Evolutionary conservation across 2,888 invertebrate genomes (phyloP).

Genomic region (Pocota personata): DNA sequence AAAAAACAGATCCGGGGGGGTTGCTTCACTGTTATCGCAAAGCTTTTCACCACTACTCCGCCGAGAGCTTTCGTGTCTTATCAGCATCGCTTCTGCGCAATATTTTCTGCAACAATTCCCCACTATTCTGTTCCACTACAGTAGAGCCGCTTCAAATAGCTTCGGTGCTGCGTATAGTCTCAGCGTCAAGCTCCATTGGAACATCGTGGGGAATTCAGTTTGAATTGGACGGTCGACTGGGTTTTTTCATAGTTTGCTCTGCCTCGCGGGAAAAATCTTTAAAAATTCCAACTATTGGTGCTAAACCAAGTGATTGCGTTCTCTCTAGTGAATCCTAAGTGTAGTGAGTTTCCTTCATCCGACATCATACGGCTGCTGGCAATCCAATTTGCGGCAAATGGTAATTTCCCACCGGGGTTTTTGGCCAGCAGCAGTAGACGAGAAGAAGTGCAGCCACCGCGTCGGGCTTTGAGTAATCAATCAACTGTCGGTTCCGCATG

Average conservation of each 20-base stretch:
- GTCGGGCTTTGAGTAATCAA: slow-evolving; percentile 71
- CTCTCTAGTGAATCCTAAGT: slow-evolving; percentile 21
- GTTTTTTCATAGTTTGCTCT: slow-evolving; percentile 33
- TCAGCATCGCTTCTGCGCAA: slow-evolving; percentile 59
- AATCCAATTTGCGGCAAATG: slow-evolving; percentile 67
- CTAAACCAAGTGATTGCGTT: slow-evolving; percentile 13
- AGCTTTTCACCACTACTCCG: slow-evolving; percentile 60
- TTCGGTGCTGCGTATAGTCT: background rate
- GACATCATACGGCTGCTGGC: slow-evolving; percentile 14
- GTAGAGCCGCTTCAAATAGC: slow-evolving; percentile 14
- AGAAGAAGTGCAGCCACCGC: slow-evolving; percentile 64
- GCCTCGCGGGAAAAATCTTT: slow-evolving; percentile 2
- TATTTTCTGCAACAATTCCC: slow-evolving; percentile 53
- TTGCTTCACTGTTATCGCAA: background rate
- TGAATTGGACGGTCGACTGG: slow-evolving; percentile 68
- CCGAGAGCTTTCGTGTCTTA: slow-evolving; percentile 39
- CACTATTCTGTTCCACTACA: slow-evolving; percentile 25
- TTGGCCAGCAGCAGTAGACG: slow-evolving; percentile 36
- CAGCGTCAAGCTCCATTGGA: slow-evolving; percentile 64
- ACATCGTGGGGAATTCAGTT: slow-evolving; percentile 69
- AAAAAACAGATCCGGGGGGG: slow-evolving; percentile 1
- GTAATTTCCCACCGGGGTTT: slow-evolving; percentile 64
- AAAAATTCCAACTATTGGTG: background rate
- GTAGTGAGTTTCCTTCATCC: slow-evolving; percentile 10
- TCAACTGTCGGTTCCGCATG: slow-evolving; percentile 68